phyloP scores from a whole-genome alignment of 2,113 vertebrate species.

The Gyps fulvus region DNA sequence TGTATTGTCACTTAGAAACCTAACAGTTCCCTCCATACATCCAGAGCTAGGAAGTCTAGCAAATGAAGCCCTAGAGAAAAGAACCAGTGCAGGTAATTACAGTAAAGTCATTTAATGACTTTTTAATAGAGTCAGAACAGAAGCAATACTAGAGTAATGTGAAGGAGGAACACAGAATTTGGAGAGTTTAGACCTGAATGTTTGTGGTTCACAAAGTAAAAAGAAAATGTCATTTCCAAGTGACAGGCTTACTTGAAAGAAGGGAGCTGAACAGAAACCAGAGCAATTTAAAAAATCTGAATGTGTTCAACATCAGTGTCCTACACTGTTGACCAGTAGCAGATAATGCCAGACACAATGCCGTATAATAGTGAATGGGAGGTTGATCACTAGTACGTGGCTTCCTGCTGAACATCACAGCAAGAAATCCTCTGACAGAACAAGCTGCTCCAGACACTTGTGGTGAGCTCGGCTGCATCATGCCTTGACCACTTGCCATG shows the following conservation, averaged over 20 bases:
- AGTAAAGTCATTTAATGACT: background rate
- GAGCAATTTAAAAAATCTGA: background rate
- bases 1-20: background rate
- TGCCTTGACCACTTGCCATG: rapidly evolving
- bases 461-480: background rate
- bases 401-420: background rate
- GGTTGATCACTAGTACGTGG: rapidly evolving
- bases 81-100: background rate
- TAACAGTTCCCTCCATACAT: background rate
- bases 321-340: background rate
- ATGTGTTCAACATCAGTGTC: background rate
- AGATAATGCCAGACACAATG: background rate
- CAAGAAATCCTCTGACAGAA: background rate
- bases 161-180: background rate
- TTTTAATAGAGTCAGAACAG: background rate
- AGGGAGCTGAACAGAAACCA: background rate
- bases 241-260: background rate
- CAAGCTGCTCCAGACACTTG: background rate
- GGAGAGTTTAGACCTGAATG: background rate
- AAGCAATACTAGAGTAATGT: background rate
- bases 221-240: background rate
- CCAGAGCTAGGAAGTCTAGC: background rate
- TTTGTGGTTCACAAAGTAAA: background rate
- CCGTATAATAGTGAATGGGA: background rate
- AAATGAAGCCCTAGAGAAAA: background rate